Evolutionary conservation across 2,113 vertebrate genomes (phyloP).

Genomic region (Emydura subglobosa): DNA sequence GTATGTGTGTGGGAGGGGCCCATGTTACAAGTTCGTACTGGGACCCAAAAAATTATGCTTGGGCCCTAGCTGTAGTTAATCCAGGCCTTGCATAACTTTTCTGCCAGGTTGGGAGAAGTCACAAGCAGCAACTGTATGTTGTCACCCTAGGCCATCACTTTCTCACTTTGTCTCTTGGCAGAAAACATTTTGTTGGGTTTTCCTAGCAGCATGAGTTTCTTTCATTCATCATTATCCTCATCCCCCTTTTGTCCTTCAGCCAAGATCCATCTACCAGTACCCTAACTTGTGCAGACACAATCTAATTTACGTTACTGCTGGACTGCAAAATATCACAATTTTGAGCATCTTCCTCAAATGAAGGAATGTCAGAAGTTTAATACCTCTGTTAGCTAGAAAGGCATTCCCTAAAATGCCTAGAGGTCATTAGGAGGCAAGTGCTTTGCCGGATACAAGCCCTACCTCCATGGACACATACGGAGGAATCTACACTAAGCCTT

Average conservation of each 20-base stretch:
- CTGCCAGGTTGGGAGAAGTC: neutral
- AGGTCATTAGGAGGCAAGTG: neutral
- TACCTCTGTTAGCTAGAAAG: neutral
- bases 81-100: neutral
- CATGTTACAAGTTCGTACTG: too few relatives aligned
- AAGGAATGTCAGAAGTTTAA: neutral
- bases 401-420: neutral
- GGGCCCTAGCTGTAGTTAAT: too few relatives aligned
- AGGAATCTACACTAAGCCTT: neutral
- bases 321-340: neutral
- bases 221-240: neutral
- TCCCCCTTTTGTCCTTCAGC: neutral
- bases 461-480: neutral
- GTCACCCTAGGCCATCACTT: neutral
- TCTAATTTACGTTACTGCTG: neutral
- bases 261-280: neutral
- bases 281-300: neutral
- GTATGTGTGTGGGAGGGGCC: too few relatives aligned
- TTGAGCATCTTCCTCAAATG: neutral
- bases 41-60: too few relatives aligned
- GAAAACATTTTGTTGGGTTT: neutral
- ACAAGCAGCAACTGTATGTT: neutral
- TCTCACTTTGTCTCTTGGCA: neutral
- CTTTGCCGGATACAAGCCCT: neutral
- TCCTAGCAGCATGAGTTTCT: neutral